Conservation (phyloP, 2,888 invertebrate genomes). For the Dendrolimus pini region DNA sequence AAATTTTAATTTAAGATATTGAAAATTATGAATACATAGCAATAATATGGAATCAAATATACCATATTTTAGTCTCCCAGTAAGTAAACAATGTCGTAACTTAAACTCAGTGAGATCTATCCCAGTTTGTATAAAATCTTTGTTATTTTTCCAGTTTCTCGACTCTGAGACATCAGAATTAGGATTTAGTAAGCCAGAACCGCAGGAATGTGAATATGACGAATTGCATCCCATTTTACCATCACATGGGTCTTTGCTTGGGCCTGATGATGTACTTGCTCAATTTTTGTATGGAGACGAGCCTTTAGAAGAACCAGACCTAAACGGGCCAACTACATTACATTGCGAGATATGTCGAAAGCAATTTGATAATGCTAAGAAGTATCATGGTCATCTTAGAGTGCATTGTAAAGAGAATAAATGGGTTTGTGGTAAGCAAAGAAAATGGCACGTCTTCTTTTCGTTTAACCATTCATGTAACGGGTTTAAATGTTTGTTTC, state of each 20-base stretch:
- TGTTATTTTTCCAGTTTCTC: constrained; percentile 38
- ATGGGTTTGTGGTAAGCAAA: constrained; percentile 58
- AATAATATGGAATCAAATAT: constrained; percentile 47
- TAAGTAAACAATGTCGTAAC: constrained; percentile 25
- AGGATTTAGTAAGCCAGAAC: constrained; percentile 31
- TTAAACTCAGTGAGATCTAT: too few species aligned
- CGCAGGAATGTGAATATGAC: constrained; percentile 40
- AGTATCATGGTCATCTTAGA: constrained; percentile 64
- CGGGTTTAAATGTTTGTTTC: too few species aligned
- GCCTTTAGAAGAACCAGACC: constrained; percentile 58
- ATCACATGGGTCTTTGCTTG: constrained; percentile 38
- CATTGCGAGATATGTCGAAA: constrained; percentile 66
- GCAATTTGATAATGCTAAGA: constrained; percentile 64
- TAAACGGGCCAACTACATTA: constrained; percentile 60
- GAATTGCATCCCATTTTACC: constrained; percentile 40
- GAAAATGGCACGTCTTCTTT: too few species aligned
- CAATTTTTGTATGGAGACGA: constrained; percentile 61
- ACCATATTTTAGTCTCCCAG: constrained; percentile 59
- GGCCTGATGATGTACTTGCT: constrained; percentile 55
- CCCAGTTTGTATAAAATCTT: too few species aligned
- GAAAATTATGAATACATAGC: too few species aligned
- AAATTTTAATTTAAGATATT: too few species aligned
- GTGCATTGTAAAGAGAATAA: constrained; percentile 64
- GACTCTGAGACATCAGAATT: constrained; percentile 47
- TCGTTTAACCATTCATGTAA: too few species aligned